These are phyloP conservation scores for Arge pagana DNA, from an alignment of 2,888 invertebrate genomes.

Conservation along the genomic window DNA sequence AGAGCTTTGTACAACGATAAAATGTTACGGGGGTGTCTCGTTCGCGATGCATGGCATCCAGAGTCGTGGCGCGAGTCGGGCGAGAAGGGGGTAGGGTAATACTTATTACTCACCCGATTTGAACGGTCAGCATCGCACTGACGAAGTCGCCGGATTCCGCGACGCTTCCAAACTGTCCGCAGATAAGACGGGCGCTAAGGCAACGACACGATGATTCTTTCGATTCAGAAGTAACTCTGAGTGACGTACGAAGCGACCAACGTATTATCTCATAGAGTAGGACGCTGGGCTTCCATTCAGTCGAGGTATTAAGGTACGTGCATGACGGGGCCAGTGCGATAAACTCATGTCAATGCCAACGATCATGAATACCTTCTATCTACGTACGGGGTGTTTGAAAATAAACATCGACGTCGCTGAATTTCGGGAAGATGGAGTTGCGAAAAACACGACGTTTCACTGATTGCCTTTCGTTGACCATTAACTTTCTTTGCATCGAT, in stretches of 20 bases:
- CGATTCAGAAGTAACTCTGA: constrained; percentile 38
- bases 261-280: constrained; percentile 50
- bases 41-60: no score
- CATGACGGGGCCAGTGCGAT: constrained; percentile 40
- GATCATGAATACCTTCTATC: constrained; percentile 38
- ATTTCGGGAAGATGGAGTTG: no score
- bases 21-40: no score
- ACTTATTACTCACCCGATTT: constrained; percentile 46
- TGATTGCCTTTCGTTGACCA: no score
- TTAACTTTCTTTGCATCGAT: no score
- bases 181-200: constrained; percentile 38
- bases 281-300: constrained; percentile 46
- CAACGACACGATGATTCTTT: constrained; percentile 34
- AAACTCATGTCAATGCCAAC: constrained; percentile 45
- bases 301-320: constrained; percentile 43
- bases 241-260: constrained; percentile 34
- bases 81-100: no score
- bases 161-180: constrained; percentile 20
- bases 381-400: no score
- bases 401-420: no score
- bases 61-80: no score
- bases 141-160: constrained; percentile 36
- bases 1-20: no score
- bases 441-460: no score
- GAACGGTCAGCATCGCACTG: constrained; percentile 44